Conservation (phyloP, 2,888 invertebrate genomes). For the Plebejus anna region DNA sequence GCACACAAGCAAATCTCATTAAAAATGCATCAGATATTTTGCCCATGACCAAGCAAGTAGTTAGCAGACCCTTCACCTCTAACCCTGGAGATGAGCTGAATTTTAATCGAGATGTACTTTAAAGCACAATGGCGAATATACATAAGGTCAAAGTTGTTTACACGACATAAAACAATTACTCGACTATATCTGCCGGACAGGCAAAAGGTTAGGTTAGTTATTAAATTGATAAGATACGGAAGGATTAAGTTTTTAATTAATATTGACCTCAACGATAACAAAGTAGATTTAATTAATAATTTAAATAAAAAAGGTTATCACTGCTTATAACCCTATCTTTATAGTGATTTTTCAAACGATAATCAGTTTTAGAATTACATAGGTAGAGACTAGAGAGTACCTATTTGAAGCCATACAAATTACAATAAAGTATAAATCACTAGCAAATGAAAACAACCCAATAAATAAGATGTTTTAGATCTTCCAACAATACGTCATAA, state of each 20-base stretch:
- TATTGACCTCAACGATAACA: not conserved
- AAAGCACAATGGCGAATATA: conserved; percentile 21
- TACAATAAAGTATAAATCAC: not conserved
- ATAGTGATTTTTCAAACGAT: not conserved
- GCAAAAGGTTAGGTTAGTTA: not conserved
- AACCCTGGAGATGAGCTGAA: conserved; percentile 33
- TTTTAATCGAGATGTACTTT: conserved; percentile 30
- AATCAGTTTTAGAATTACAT: not conserved
- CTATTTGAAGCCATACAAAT: not conserved
- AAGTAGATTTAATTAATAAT: not conserved
- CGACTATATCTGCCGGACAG: conserved; percentile 3
- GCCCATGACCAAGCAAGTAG: not conserved
- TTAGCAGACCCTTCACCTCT: conserved; percentile 31
- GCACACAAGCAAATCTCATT: not conserved
- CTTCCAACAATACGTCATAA: not conserved
- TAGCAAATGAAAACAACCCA: not conserved
- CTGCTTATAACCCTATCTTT: not conserved
- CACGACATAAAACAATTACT: not conserved
- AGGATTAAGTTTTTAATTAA: not conserved
- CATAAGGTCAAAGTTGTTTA: conserved; percentile 7
- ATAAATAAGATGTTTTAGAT: not conserved
- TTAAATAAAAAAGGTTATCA: no score
- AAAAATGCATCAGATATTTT: conserved; percentile 10
- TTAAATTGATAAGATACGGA: conserved; percentile 1
- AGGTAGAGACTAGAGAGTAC: not conserved